These are phyloP conservation scores for Mastigias papua DNA, from an alignment of 30 jellyfish, hydroid and myxozoan species.

Conservation along the genomic window DNA sequence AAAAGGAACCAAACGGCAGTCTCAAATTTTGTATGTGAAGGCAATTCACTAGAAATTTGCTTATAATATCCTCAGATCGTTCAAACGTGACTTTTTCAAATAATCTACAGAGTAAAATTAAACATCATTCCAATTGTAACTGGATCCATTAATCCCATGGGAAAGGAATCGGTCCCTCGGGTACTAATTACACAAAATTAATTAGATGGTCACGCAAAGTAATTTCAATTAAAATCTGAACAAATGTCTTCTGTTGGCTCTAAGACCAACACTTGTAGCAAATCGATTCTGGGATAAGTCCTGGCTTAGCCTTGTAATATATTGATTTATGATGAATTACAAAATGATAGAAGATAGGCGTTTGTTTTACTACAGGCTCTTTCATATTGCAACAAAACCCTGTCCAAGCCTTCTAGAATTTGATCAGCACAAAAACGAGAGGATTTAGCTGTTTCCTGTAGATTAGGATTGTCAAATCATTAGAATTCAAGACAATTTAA, in stretches of 20 bases:
- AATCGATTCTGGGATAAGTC: neutral
- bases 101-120: no score
- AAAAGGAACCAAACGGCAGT: no score
- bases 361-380: neutral
- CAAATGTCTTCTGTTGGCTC: neutral
- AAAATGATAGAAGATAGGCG: neutral
- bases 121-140: neutral
- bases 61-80: no score
- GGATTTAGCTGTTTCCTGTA: neutral
- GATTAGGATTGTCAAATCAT: slow-evolving; percentile 3
- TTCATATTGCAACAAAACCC: neutral
- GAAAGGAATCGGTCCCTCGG: neutral
- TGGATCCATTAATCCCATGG: neutral
- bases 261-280: neutral
- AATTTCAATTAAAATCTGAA: neutral
- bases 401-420: neutral
- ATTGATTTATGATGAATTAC: neutral
- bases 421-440: neutral
- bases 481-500: neutral
- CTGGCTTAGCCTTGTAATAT: neutral
- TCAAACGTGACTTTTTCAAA: no score
- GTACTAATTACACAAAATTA: neutral
- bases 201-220: neutral
- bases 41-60: no score
- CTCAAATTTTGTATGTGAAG: no score